Percentiles rank a stretch among this genome's conserved stretches.
These are phyloP conservation scores for Cacatua alba DNA, from an alignment of 2,113 vertebrate genomes.

Conservation along the genomic window DNA sequence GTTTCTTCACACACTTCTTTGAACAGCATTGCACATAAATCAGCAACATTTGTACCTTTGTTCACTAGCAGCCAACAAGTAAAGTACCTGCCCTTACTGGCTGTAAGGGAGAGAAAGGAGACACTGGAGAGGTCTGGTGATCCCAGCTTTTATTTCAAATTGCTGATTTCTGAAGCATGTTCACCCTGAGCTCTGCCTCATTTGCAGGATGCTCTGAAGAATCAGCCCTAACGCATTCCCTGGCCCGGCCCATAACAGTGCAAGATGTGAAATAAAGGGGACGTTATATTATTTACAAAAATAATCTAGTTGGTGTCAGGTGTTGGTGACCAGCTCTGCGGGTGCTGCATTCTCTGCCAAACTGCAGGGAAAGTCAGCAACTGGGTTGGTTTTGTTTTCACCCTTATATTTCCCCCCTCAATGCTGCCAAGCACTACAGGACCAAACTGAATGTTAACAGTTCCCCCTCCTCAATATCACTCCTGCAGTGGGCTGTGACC, in stretches of 20 bases:
- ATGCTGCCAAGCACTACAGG: background rate
- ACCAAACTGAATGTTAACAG: accelerated
- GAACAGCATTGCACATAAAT: background rate
- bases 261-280: background rate
- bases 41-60: background rate
- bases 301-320: background rate
- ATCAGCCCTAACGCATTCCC: background rate
- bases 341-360: background rate
- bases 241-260: background rate
- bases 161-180: background rate
- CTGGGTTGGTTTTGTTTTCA: background rate
- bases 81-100: background rate
- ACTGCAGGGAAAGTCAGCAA: background rate
- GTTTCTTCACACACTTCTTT: background rate
- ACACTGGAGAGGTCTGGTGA: background rate
- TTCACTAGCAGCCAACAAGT: background rate
- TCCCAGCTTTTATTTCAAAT: background rate
- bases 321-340: background rate
- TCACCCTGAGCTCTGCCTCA: background rate
- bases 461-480: background rate
- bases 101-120: background rate
- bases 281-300: slow-evolving; percentile 29
- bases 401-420: background rate
- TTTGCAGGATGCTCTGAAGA: background rate
- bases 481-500: background rate